Percentiles rank a stretch among this genome's conserved stretches.
Evolutionary conservation across 2,113 vertebrate genomes (phyloP).

Genomic region (Marmota flaviventris): DNA sequence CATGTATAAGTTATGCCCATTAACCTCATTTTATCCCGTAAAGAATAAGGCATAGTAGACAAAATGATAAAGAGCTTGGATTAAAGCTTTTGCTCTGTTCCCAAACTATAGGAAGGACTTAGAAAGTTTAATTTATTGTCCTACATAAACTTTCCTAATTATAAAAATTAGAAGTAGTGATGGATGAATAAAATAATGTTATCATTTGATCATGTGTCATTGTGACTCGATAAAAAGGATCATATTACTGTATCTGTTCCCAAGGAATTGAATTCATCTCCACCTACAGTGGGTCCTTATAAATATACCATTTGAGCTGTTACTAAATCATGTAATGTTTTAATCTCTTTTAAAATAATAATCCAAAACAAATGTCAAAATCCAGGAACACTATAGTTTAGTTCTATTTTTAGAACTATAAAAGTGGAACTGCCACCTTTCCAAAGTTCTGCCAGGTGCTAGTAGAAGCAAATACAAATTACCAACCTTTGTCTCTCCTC

Average conservation of each 20-base stretch:
- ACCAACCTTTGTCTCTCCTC: not conserved
- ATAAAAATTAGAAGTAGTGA: conserved; percentile 21
- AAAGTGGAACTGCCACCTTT: not conserved
- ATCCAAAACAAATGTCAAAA: not conserved
- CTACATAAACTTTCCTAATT: not conserved
- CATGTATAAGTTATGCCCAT: conserved; percentile 12
- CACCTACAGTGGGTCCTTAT: not conserved
- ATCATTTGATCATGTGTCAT: not conserved
- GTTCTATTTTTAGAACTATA: not conserved
- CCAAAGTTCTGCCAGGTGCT: not conserved
- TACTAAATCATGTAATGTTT: not conserved
- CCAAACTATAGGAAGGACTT: conserved; percentile 4
- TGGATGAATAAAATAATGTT: not conserved
- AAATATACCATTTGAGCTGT: not conserved
- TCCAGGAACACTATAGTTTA: not conserved
- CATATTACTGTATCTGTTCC: not conserved
- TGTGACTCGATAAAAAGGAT: not conserved
- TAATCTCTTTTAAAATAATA: conserved; percentile 22
- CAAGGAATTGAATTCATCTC: not conserved
- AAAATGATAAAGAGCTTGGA: not conserved
- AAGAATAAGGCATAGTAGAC: conserved; percentile 15
- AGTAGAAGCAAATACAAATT: not conserved
- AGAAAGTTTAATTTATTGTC: conserved; percentile 31
- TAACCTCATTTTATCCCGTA: conserved; percentile 52
- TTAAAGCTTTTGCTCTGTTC: conserved; percentile 20